These are phyloP conservation scores for Drusus annulatus DNA, from an alignment of 1,140 invertebrate genomes.

Conservation along the genomic window DNA sequence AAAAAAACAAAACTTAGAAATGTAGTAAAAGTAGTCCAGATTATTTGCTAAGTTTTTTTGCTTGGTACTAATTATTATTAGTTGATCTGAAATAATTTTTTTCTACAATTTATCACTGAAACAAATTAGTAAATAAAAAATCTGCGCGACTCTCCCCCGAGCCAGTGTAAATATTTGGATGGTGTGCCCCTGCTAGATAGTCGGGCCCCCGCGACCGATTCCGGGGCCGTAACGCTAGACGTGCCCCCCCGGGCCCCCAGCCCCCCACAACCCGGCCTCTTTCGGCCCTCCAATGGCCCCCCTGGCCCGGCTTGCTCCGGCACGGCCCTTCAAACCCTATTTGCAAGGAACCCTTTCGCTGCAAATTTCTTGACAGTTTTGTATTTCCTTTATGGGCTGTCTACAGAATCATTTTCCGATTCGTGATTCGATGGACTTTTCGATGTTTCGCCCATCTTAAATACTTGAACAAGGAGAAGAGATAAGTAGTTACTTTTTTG, in stretches of 20 bases:
- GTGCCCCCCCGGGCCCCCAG: background rate
- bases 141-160: background rate
- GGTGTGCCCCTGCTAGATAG: slow-evolving; percentile 50
- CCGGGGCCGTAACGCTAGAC: background rate
- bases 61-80: no score
- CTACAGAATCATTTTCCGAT: background rate
- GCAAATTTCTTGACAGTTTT: slow-evolving; percentile 22
- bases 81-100: no score
- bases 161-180: slow-evolving; percentile 54
- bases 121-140: no score
- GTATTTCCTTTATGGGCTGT: slow-evolving; percentile 5
- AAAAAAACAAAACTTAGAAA: no score
- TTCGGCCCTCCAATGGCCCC: background rate
- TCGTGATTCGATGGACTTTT: no score
- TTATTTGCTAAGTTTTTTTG: no score
- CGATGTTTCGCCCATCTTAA: no score
- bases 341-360: slow-evolving; percentile 37
- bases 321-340: slow-evolving; percentile 25
- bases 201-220: slow-evolving; percentile 37
- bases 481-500: no score
- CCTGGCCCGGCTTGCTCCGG: background rate
- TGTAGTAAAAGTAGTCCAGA: no score
- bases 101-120: no score
- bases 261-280: no score
- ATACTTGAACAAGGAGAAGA: no score